These are phyloP conservation scores for Brachyhypopomus occidentalis DNA, from an alignment of 2,113 vertebrate genomes.

Conservation along the genomic window DNA sequence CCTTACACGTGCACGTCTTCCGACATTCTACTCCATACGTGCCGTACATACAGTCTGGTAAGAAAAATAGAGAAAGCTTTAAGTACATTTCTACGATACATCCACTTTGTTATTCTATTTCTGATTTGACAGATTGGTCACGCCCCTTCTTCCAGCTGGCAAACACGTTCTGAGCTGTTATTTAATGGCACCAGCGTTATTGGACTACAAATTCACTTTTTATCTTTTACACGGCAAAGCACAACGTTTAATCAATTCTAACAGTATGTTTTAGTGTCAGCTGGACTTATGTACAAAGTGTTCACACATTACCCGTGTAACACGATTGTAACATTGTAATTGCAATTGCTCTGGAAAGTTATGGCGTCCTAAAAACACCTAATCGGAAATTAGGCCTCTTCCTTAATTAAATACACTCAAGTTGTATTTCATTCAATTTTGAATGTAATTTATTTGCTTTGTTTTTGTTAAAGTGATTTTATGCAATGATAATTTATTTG, in stretches of 20 bases:
- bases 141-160: neutral
- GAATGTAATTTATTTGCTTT: no score
- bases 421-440: no score
- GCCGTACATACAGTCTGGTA: slow-evolving; percentile 88
- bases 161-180: no score
- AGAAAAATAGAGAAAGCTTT: neutral
- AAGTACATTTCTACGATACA: neutral
- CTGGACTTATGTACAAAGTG: no score
- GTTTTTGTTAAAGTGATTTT: no score
- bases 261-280: no score
- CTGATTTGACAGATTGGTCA: neutral
- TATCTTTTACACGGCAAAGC: no score
- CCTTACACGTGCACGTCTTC: slow-evolving; percentile 87
- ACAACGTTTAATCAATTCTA: no score
- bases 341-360: neutral
- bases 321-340: neutral
- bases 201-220: no score
- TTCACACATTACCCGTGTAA: neutral
- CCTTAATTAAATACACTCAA: no score
- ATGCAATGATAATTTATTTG: no score
- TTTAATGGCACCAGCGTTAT: no score
- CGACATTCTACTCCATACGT: slow-evolving; percentile 91
- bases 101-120: neutral
- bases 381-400: neutral
- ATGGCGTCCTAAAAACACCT: neutral